Conservation (phyloP, 2,888 invertebrate genomes). For the Ophioninae sp. region DNA sequence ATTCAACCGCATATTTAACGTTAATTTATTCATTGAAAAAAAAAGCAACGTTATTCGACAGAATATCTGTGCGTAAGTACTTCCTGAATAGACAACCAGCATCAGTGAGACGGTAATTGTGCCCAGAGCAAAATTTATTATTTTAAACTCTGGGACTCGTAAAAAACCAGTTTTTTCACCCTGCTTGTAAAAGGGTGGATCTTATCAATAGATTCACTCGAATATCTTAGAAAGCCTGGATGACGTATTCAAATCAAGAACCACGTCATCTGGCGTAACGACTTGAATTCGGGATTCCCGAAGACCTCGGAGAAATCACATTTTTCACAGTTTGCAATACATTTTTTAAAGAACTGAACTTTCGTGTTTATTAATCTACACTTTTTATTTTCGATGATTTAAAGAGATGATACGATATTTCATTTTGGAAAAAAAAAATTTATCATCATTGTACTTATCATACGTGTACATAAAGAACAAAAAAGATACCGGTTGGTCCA, state of each 20-base stretch:
- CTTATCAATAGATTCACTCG: neutral
- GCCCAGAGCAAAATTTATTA: neutral
- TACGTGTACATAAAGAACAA: neutral
- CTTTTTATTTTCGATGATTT: neutral
- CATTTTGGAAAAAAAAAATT: neutral
- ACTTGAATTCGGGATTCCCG: too few species aligned
- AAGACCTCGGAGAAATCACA: too few species aligned
- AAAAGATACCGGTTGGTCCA: neutral
- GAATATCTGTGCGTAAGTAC: neutral
- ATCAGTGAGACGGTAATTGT: neutral
- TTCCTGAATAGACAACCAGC: neutral
- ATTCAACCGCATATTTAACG: conserved; percentile 1
- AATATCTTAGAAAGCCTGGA: neutral
- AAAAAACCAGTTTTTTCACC: neutral
- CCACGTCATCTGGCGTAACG: too few species aligned
- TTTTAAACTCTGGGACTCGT: neutral
- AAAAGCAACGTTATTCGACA: neutral
- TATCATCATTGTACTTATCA: neutral
- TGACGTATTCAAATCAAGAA: neutral
- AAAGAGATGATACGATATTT: neutral
- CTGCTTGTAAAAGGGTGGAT: neutral
- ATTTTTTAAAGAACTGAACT: neutral
- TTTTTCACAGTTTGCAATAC: neutral
- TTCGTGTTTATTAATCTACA: neutral
- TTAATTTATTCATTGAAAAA: neutral